Evolutionary conservation across 2,797 vertebrate genomes (phyloP), one percentile per base, ranked within the genome.

Genomic region (Gymnothorax javanicus): DNA sequence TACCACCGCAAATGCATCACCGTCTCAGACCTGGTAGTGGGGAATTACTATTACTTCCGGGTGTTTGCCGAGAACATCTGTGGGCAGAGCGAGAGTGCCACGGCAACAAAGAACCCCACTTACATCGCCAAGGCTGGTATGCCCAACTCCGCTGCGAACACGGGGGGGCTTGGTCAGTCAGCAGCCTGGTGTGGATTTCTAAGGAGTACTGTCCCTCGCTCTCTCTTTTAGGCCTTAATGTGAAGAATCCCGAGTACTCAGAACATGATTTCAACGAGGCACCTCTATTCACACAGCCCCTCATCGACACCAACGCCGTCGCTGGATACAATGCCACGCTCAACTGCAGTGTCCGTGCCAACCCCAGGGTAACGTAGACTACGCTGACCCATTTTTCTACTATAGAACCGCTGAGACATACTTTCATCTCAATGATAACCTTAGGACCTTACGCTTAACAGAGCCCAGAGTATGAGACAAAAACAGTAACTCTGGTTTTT

Each of bases 1-100:
- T 99, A 99, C 91, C 98, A 99, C 92, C 96, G 98, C 91, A 98
- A 94, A 89, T 97, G 93, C 33, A 96, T 98, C 91, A 98, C 98
- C 93, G 97, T 99, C 91, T 96, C 96, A 0, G 98, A 99, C 84
- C 96, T 99, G 88, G 96, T 99, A 92, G 97, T 99, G n/a, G 98
- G 99, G 33, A 99, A 99, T 0, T 98, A 99, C 85, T 99, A 99
- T 91, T 99, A 96, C 93, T 99, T 99, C 95, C 96, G 99, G 69
- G 92, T 99, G 92, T 99, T 96, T 67, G 94, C 99, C 0, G 99
- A 99, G 92, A 99, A 99, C 92, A 98, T 99, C 97, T 99, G 98
- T 0, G 99, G 99, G 85, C 96, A 97, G 87, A 99, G 99, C 0
- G 96, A 99, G 93, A 93, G 94, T 0, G 98, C 97, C 0, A 99